Base-by-base conservation (phyloP, 2,113 vertebrate species). In the Numida meleagris region DNA sequence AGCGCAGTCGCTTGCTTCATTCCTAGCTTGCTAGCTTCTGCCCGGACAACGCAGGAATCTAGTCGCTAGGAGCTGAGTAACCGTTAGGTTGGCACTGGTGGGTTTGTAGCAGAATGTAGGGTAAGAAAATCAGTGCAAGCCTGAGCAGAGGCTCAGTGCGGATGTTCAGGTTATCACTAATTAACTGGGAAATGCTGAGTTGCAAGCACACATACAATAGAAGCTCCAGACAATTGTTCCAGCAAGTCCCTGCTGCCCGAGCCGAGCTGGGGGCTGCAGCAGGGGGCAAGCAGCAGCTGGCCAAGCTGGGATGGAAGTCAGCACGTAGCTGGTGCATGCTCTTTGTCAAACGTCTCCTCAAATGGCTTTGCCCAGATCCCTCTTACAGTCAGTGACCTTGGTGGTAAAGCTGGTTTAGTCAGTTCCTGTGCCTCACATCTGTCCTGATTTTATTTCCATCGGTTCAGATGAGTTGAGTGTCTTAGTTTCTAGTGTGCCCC, bases 101-200 rank as follows among this genome's bases (percentile, higher is more conserved):
- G 68, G 24, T 73, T 36, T 6, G 33, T 50, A 71, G 38, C 21
- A 40, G 73, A 77, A 43, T 29, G 33, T 4, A 33, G 4, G 2
- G 10, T 21, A 38, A 77, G 67, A 62, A 68, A 62, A 53, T 29
- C 80, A 2, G 0, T 13, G 36, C 31, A 12, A 21, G 31, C 25
- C 46, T 50, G 46, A 63, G 34, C 42, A 8, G 1, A 40, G 67
- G 12, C 18, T 50, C 36, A 5, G 42, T 0, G 0, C 17, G n/a
- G n/a, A 14, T 70, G 46, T 42, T 40, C 38, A 31, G 12, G 59
- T 29, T 65, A 29, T 15, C 63, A 75, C 9, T 43, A 55, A n/a
- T 57, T 40, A 48, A 14, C 19, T 50, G 36, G 43, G 57, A 55
- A 63, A 72, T 34, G 9, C 12, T 19, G 27, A 11, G 7, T 3